A percentile compares a stretch with the other conserved stretches of the same genome.
Conservation (phyloP, 2,888 invertebrate species). For the Pachydiplax longipennis region DNA sequence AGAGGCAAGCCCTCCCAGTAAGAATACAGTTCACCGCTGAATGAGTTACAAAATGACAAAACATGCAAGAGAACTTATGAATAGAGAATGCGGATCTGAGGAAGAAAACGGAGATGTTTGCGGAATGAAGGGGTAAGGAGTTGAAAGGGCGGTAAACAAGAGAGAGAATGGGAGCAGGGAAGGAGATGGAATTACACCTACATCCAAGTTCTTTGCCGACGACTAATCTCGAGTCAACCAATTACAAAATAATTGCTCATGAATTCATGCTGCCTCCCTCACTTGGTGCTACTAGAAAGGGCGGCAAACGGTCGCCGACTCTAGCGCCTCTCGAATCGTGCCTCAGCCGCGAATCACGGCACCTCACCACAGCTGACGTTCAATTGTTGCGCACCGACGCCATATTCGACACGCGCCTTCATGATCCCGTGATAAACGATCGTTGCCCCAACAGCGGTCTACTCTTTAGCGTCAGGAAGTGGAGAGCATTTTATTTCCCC, state of each 20-base stretch:
- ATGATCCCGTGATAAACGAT: neutral
- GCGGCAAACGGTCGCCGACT: neutral
- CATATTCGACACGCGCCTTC: slow-evolving; percentile 2
- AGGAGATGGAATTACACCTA: neutral
- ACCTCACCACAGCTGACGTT: neutral
- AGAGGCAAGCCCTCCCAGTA: too few species aligned
- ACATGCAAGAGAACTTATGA: neutral
- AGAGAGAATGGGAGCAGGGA: neutral
- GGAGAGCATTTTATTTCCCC: neutral
- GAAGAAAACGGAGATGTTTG: too few species aligned
- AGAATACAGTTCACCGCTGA: neutral
- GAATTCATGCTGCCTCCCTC: slow-evolving; percentile 12
- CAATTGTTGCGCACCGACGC: slow-evolving; percentile 9
- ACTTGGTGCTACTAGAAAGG: neutral
- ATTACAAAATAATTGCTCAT: slow-evolving; percentile 37
- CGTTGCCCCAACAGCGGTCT: neutral
- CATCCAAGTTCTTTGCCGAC: neutral
- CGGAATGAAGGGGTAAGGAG: neutral
- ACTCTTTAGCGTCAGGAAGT: neutral
- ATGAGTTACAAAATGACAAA: neutral
- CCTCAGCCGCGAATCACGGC: neutral
- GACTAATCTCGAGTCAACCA: slow-evolving; percentile 14
- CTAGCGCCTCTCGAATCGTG: neutral
- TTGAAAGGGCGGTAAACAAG: neutral
- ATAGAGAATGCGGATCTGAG: too few species aligned